These are phyloP conservation scores for Carterocephalus palaemon DNA, from an alignment of 2,888 invertebrate genomes.

Conservation along the genomic window DNA sequence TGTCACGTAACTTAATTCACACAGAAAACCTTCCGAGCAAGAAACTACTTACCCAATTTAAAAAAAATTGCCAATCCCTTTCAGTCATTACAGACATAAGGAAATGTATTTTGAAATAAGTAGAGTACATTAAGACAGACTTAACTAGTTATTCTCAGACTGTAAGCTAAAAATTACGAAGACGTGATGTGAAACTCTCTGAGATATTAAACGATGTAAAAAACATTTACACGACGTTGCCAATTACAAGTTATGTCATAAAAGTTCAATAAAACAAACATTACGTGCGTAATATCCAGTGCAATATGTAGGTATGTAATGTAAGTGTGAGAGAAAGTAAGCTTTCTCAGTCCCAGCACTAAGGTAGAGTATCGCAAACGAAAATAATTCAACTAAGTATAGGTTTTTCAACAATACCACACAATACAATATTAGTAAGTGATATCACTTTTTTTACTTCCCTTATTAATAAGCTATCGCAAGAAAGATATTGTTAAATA, in stretches of 20 bases:
- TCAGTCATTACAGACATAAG: no score
- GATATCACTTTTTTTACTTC: no score
- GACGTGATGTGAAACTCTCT: constrained; percentile 23
- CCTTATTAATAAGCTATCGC: no score
- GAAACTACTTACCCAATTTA: constrained; percentile 1
- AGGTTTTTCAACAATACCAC: background rate
- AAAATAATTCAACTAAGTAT: constrained; percentile 35
- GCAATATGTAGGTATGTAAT: background rate
- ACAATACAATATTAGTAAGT: background rate
- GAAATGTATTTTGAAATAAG: no score
- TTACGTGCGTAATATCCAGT: background rate
- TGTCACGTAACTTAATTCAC: constrained; percentile 13
- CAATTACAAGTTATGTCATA: background rate
- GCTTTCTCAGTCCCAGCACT: constrained; percentile 60
- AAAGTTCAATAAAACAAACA: constrained; percentile 5
- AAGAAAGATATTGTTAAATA: no score
- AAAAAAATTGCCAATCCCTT: background rate
- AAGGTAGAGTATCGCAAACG: constrained; percentile 44
- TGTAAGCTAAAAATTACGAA: no score
- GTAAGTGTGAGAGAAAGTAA: constrained; percentile 52
- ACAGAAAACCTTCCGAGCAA: constrained; percentile 1
- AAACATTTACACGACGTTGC: background rate
- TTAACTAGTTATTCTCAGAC: no score
- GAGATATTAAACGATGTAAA: no score
- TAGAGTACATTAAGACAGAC: no score